Base-by-base conservation (phyloP, 1,140 invertebrate species). In the Vollenhovia emeryi region DNA sequence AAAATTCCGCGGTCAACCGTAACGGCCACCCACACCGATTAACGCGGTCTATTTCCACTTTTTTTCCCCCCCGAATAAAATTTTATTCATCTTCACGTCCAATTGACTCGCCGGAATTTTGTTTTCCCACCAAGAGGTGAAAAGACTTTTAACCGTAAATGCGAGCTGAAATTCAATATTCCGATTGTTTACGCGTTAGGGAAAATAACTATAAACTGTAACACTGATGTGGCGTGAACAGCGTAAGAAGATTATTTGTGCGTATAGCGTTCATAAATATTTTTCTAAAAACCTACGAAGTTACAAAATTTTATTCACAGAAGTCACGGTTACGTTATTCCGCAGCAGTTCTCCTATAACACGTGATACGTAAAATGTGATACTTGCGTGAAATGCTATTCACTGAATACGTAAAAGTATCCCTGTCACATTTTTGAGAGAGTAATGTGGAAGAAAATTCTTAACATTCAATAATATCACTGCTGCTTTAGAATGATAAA, bases 1-100 rank as follows among this genome's bases (percentile, higher is more conserved):
- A 85, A 59, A 85, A 45, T 68, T 43, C 21, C 27, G n/a, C 18
- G 24, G 30, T 40, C 40, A 45, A 60, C 6, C 74, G 57, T 60
- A 50, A 78, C 18, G n/a, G 13, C n/a, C 3, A 9, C 13, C 27
- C 11, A 36, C 40, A 6, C 40, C 40, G 9, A 78, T 85, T 78
- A 68, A 78, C n/a, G 21, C 21, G 59, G n/a, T 64, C 27, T 50
- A 76, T 57, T 64, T 52, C 9, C 2, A 24, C 13, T 18, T n/a
- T 68, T 36, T 52, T 9, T 0, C 3, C n/a, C n/a, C n/a, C n/a
- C n/a, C 8, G 30, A 24, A 1, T 13, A 3, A 79, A 52, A 66
- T 79, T 68, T 9, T 68, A 68, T 79, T 68, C 55, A 30, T 21
- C 15, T 60, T 6, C 18, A 43, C 24, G 9, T 60, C 15, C 36